Evolutionary conservation across 2,888 invertebrate genomes (phyloP).

Genomic region (Tenthredo mesomela): DNA sequence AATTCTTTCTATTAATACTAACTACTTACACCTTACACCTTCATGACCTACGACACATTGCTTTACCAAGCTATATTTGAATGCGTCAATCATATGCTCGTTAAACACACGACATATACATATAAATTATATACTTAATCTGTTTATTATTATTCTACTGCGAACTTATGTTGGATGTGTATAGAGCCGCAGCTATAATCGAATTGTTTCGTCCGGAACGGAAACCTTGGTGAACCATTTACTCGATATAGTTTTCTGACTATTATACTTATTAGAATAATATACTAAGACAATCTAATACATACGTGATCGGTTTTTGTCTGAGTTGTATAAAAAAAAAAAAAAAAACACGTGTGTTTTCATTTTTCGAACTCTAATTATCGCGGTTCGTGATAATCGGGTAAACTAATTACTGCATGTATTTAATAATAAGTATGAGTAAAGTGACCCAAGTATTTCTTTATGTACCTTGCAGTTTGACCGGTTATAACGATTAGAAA

Average conservation of each 20-base stretch:
- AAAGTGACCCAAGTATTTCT: not conserved
- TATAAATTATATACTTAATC: not conserved
- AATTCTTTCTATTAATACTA: not conserved
- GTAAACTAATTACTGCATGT: not conserved
- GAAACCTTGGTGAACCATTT: not conserved
- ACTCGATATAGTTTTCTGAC: not conserved
- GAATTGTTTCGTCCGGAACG: not conserved
- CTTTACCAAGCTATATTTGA: not conserved
- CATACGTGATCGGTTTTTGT: not conserved
- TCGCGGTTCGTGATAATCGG: not conserved
- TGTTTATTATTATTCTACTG: not conserved
- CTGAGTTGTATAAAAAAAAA: not conserved
- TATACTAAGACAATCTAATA: not conserved
- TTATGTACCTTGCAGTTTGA: not conserved
- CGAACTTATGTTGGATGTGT: not conserved
- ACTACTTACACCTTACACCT: not conserved
- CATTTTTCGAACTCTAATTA: not conserved
- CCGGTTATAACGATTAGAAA: not conserved
- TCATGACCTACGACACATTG: slow-evolving; percentile 22
- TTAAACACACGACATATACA: not conserved
- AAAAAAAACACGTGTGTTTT: not conserved
- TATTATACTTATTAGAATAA: not conserved
- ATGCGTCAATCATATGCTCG: not conserved
- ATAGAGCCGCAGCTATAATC: not conserved
- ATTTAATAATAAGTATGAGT: not conserved